Base-by-base conservation (phyloP, 2,113 vertebrate genomes). In the Labeo rohita region DNA sequence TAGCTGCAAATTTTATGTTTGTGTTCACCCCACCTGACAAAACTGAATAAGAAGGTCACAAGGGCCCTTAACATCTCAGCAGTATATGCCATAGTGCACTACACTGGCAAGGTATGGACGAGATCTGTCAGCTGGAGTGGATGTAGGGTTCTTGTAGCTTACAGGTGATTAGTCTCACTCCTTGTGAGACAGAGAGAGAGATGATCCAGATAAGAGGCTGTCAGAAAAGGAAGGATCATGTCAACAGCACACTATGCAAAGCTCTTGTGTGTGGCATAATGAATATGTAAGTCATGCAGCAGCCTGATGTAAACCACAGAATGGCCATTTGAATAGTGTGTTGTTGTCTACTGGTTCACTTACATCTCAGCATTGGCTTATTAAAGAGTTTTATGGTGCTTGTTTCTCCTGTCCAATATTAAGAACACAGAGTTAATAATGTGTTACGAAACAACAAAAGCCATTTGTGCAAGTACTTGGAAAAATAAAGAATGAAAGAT, bases 151-250 rank as follows among this genome's bases (percentile, higher is more conserved):
- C 74, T 74, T 56, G n/a, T 70, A 68, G 81, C 66, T 76, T 80
- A 84, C 52, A 49, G 63, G 34, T 83, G 85, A 63, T 89, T 63
- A 87, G 77, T 18, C 8, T 21, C 21, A 8, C 56, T 63, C 72
- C 66, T 68, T 18, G n/a, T 39, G 74, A 85, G 77, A 75, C 70
- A 16, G 68, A 34, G 52, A 63, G 82, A 15, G 16, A 21, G 49
- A 75, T 72, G 23, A 78, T 73, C 63, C 61, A 23, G 43, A 49
- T 75, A 75, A 72, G 68, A 21, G 18, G 18, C 18, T 2, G 6
- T 43, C 70, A 70, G 52, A 73, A 80, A 66, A 65, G 68, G 34
- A 82, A 45, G 34, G 80, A 86, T 59, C 47, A 84, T 65, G 61
- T 50, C 61, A 76, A 83, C 83, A 23, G 3, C 65, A 72, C 47